Percentiles rank a stretch among this genome's conserved stretches.
Conservation (phyloP, 2,797 vertebrate species). For the Sciurus carolinensis region DNA sequence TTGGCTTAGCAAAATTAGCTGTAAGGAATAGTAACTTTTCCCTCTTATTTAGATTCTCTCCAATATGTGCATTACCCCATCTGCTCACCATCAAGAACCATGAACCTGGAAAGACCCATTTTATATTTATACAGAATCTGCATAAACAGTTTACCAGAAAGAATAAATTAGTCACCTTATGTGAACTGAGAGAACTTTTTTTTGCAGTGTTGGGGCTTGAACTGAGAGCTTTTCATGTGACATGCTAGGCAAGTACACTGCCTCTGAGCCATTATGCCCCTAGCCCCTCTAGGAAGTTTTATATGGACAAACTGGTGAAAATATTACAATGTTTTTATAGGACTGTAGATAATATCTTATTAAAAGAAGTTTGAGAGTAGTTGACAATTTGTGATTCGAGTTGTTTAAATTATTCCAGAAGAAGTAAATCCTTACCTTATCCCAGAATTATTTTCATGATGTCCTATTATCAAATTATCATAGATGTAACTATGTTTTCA, state of each 20-base stretch:
- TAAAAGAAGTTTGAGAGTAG: constrained; percentile 3
- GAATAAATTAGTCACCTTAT: not conserved
- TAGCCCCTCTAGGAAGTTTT: not conserved
- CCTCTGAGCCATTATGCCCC: not conserved
- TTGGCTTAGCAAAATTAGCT: not conserved
- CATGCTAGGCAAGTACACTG: not conserved
- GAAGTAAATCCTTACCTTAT: constrained; percentile 37
- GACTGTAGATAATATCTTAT: not conserved
- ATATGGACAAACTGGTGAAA: not conserved
- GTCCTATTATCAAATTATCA: not conserved
- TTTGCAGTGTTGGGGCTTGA: not conserved
- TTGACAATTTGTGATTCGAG: constrained; percentile 15
- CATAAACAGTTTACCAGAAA: not conserved
- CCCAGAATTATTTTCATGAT: not conserved
- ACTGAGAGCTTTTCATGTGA: not conserved
- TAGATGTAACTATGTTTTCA: not conserved
- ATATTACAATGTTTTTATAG: constrained; percentile 45
- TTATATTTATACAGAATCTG: not conserved
- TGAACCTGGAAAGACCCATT: not conserved
- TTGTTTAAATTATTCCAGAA: constrained; percentile 40
- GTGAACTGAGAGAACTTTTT: not conserved
- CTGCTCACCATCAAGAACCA: not conserved
- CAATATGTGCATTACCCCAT: not conserved
- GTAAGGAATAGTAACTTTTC: not conserved
- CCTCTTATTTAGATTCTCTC: not conserved